phyloP scores from a whole-genome alignment of 2,113 vertebrate genomes.

The Aix galericulata region DNA sequence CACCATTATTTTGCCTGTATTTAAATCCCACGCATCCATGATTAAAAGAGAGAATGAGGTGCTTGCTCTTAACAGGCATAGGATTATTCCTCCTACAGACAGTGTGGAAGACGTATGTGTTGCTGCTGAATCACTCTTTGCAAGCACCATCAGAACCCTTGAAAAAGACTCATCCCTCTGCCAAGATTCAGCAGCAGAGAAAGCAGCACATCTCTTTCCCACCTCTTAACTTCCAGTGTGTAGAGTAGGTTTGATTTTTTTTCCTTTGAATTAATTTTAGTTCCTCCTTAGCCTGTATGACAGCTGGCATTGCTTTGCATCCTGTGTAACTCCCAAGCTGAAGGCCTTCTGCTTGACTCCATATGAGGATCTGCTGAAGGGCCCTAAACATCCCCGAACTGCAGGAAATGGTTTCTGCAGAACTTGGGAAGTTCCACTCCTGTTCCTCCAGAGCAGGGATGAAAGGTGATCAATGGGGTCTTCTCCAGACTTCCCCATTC shows the following conservation, averaged over 20 bases:
- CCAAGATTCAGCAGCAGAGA: neutral
- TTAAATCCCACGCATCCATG: neutral
- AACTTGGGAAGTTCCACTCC: neutral
- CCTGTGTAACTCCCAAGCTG: neutral
- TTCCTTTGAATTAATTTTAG: neutral
- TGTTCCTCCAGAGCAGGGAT: neutral
- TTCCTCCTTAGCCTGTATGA: neutral
- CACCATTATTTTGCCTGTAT: constrained; percentile 1
- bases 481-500: neutral
- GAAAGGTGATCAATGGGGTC: neutral
- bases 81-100: constrained; percentile 50
- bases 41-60: neutral
- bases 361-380: neutral
- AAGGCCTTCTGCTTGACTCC: neutral
- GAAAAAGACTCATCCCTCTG: neutral
- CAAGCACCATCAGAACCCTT: neutral
- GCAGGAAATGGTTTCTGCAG: neutral
- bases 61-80: neutral
- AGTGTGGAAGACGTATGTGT: neutral
- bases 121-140: constrained; percentile 30
- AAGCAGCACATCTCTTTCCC: neutral
- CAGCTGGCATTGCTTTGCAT: neutral
- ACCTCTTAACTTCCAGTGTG: neutral
- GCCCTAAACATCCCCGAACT: neutral
- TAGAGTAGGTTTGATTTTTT: neutral